A percentile compares a stretch with the other conserved stretches of the same genome.
These are phyloP conservation scores for Fringilla coelebs DNA, from an alignment of 2,797 vertebrate species.

Conservation along the genomic window DNA sequence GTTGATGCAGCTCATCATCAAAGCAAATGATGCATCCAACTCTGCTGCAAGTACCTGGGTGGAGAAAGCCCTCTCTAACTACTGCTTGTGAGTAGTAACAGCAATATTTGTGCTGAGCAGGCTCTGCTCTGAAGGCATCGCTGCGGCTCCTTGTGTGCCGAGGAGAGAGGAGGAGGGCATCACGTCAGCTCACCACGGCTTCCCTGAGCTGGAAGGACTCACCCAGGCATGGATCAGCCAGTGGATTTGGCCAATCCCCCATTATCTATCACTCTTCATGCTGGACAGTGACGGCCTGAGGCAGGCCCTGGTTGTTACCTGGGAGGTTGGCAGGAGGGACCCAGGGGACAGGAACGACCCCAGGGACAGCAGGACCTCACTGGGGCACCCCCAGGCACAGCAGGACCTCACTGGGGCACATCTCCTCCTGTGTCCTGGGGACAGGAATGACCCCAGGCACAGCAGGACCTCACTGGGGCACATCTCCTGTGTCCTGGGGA, in stretches of 20 bases:
- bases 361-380: too few relatives aligned
- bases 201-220: not conserved
- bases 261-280: rapidly evolving
- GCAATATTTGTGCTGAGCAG: not conserved
- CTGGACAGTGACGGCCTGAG: not conserved
- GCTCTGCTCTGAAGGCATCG: rapidly evolving
- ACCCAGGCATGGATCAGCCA: not conserved
- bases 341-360: too few relatives aligned
- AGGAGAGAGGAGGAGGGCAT: not conserved
- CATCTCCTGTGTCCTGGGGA: rapidly evolving
- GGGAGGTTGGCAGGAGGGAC: not conserved
- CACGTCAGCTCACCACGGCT: rapidly evolving
- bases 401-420: too few relatives aligned
- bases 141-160: rapidly evolving
- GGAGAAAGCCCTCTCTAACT: not conserved
- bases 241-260: not conserved
- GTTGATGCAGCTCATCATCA: not conserved
- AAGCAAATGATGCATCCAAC: not conserved
- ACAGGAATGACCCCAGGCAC: not conserved
- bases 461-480: not conserved
- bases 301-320: not conserved
- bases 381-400: too few relatives aligned
- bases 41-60: rapidly evolving
- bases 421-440: too few relatives aligned
- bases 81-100: not conserved